Conservation (phyloP, 2,888 invertebrate genomes). For the Rugalucina vietnamica region DNA sequence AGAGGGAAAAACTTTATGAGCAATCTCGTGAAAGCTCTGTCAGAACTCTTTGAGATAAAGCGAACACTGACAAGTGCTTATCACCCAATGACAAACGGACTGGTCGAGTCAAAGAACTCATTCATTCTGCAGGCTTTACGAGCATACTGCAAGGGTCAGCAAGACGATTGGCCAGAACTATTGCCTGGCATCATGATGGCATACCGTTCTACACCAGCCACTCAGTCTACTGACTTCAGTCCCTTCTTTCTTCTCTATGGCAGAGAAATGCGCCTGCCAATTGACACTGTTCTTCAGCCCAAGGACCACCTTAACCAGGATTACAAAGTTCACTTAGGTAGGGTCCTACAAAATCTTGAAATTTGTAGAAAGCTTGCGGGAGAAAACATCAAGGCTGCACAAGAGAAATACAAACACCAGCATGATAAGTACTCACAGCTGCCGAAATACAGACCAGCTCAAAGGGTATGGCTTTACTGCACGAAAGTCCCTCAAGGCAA, state of each 20-base stretch:
- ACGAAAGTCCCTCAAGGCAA: constrained; percentile 37
- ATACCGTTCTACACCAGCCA: constrained; percentile 51
- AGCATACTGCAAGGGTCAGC: constrained; percentile 43
- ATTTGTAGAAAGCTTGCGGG: constrained; percentile 23
- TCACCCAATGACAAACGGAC: constrained; percentile 53
- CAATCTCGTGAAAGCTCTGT: constrained; percentile 43
- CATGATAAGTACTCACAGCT: constrained; percentile 41
- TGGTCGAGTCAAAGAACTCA: constrained; percentile 56
- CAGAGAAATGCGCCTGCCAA: constrained; percentile 43
- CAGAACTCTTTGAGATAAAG: constrained; percentile 39
- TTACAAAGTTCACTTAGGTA: not conserved
- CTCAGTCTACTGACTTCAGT: constrained; percentile 43
- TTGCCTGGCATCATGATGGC: constrained; percentile 59
- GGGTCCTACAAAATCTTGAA: constrained; percentile 36
- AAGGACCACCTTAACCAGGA: constrained; percentile 15
- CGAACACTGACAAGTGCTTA: constrained; percentile 40
- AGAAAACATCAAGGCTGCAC: constrained; percentile 27
- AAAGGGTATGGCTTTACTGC: constrained; percentile 47
- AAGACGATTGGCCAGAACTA: constrained; percentile 52
- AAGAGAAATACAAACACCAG: constrained; percentile 39
- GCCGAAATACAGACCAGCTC: constrained; percentile 33
- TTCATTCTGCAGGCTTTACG: constrained; percentile 53
- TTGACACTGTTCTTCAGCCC: constrained; percentile 40
- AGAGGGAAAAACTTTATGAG: constrained; percentile 46
- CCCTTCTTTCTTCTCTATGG: constrained; percentile 50